Percentiles rank a stretch among this genome's conserved stretches.
Conservation (phyloP, 2,797 vertebrate genomes). For the Pantherophis vulpinus region DNA sequence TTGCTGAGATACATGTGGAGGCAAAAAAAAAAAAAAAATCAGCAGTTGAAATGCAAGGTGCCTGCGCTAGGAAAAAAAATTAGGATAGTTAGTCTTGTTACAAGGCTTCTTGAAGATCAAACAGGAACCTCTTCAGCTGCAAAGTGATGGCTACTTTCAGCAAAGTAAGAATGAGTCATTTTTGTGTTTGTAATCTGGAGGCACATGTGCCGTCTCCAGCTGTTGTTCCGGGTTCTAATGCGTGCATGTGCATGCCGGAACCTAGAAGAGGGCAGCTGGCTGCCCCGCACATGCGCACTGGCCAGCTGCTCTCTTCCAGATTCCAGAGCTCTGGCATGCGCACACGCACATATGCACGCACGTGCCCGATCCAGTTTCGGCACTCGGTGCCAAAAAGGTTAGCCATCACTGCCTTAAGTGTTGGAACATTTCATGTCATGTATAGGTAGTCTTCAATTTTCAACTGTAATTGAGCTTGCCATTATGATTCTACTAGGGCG, state of each 20-base stretch:
- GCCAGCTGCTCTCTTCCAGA: too few relatives aligned
- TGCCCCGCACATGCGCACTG: too few relatives aligned
- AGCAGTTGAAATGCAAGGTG: neutral
- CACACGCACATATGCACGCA: too few relatives aligned
- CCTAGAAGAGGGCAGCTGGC: too few relatives aligned
- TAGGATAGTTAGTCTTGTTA: neutral
- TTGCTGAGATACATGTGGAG: neutral
- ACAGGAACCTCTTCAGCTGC: conserved; percentile 7
- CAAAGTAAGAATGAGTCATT: neutral
- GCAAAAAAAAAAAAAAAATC: neutral
- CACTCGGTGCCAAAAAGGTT: too few relatives aligned
- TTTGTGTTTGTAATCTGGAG: neutral
- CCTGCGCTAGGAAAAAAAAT: neutral
- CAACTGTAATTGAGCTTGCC: neutral
- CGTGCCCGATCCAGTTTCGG: too few relatives aligned
- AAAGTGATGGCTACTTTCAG: conserved; percentile 1
- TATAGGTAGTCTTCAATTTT: neutral
- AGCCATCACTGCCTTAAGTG: too few relatives aligned
- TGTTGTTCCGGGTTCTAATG: too few relatives aligned
- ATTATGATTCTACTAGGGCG: neutral
- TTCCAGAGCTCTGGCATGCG: too few relatives aligned
- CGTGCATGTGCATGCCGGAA: too few relatives aligned
- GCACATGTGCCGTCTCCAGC: too few relatives aligned
- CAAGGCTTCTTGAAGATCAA: neutral
- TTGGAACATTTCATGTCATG: neutral